phyloP scores from a whole-genome alignment of 2,113 vertebrate species.

The Upupa epops region DNA sequence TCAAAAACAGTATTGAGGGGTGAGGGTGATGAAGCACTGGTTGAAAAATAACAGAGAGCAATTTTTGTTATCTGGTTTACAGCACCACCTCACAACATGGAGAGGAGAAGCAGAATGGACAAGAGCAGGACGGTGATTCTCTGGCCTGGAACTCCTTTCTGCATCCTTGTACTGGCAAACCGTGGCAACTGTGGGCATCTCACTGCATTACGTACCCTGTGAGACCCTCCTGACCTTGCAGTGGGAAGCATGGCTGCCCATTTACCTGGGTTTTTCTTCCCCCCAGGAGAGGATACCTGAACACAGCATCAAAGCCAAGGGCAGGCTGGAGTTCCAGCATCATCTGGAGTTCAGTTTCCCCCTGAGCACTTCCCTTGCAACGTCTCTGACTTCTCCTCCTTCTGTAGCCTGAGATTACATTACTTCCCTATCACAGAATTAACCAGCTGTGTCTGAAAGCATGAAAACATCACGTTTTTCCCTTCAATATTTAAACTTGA shows the following conservation, averaged over 20 bases:
- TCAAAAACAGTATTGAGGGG: background rate
- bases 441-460: constrained; percentile 21
- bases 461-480: constrained; percentile 21
- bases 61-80: background rate
- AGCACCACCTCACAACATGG: background rate
- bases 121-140: background rate
- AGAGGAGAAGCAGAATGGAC: background rate
- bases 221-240: background rate
- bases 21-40: background rate
- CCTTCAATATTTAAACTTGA: constrained; percentile 11
- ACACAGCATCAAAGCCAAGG: background rate
- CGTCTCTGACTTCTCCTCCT: background rate
- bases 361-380: background rate
- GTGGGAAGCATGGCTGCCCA: rapidly evolving
- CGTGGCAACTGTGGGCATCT: background rate
- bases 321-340: background rate
- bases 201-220: background rate
- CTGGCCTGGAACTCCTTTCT: background rate
- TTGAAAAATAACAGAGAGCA: background rate
- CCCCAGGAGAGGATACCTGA: background rate
- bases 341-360: background rate
- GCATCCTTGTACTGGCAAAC: background rate
- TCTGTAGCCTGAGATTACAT: background rate
- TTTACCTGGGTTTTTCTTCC: background rate
- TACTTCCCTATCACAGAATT: constrained; percentile 28